Conservation (phyloP, 2,888 invertebrate genomes). For the Trileptium ribeirensis region DNA sequence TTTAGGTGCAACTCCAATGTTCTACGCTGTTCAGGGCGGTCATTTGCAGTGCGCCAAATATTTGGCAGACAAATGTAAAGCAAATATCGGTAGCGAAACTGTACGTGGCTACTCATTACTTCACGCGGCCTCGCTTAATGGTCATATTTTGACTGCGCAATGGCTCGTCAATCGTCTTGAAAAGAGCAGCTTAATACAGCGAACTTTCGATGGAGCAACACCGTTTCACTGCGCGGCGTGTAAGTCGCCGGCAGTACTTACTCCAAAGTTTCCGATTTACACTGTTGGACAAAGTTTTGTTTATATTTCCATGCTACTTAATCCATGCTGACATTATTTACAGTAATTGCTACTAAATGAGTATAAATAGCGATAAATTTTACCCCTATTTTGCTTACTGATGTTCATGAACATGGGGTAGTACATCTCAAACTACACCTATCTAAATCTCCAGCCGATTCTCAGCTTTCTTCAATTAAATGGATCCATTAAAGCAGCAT, state of each 20-base stretch:
- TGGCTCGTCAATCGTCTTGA: constrained; percentile 29
- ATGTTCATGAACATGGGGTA: too few relatives aligned
- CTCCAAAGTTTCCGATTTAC: too few relatives aligned
- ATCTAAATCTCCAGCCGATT: too few relatives aligned
- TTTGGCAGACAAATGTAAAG: constrained; percentile 42
- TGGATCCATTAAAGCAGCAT: too few relatives aligned
- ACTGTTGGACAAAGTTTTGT: too few relatives aligned
- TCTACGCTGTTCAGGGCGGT: constrained; percentile 45
- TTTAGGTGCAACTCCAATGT: constrained; percentile 42
- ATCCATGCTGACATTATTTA: too few relatives aligned
- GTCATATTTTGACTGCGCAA: constrained; percentile 40
- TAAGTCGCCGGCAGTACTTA: constrained; percentile 42
- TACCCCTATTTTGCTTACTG: too few relatives aligned
- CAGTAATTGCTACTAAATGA: too few relatives aligned
- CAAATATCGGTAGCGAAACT: constrained; percentile 39
- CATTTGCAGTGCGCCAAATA: constrained; percentile 41
- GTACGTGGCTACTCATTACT: constrained; percentile 44
- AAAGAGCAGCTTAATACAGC: constrained; percentile 39
- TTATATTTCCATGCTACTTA: too few relatives aligned
- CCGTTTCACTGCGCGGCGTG: constrained; percentile 38
- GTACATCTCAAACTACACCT: too few relatives aligned
- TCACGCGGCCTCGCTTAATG: constrained; percentile 43
- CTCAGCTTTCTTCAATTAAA: too few relatives aligned
- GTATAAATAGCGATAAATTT: too few relatives aligned
- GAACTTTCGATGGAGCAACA: constrained; percentile 43